Conservation (phyloP, 2,113 vertebrate genomes). For the Nymphicus hollandicus region DNA sequence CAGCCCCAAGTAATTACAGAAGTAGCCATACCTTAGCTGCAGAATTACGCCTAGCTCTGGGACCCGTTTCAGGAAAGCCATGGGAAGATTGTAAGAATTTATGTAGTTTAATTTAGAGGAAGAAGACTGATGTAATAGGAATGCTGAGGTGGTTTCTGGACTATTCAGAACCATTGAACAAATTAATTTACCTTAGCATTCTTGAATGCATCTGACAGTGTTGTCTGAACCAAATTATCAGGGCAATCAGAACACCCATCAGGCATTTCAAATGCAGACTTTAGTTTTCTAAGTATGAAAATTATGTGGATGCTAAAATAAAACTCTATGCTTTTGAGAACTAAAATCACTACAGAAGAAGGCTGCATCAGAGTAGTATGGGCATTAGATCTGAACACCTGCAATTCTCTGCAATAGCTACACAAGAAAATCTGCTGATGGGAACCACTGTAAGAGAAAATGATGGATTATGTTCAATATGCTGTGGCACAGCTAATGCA, state of each 20-base stretch:
- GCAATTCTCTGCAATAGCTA: not conserved
- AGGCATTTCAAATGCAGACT: not conserved
- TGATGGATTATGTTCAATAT: not conserved
- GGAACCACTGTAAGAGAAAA: not conserved
- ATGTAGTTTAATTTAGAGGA: not conserved
- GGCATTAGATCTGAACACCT: not conserved
- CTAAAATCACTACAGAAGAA: not conserved
- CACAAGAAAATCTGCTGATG: not conserved
- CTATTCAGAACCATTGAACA: not conserved
- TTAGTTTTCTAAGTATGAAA: not conserved
- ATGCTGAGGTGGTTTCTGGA: not conserved
- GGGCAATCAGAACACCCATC: not conserved
- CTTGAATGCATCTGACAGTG: not conserved
- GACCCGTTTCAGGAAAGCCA: not conserved
- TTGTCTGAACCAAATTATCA: not conserved
- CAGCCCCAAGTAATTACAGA: not conserved
- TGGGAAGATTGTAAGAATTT: not conserved
- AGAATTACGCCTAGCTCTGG: not conserved
- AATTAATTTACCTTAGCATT: not conserved
- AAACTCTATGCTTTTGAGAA: not conserved
- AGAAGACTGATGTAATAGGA: not conserved
- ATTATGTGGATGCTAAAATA: not conserved
- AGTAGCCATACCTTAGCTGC: not conserved
- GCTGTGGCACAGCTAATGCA: not conserved
- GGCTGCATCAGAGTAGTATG: not conserved